Conservation (phyloP, 1,140 invertebrate genomes). For the Caerostris darwini region DNA sequence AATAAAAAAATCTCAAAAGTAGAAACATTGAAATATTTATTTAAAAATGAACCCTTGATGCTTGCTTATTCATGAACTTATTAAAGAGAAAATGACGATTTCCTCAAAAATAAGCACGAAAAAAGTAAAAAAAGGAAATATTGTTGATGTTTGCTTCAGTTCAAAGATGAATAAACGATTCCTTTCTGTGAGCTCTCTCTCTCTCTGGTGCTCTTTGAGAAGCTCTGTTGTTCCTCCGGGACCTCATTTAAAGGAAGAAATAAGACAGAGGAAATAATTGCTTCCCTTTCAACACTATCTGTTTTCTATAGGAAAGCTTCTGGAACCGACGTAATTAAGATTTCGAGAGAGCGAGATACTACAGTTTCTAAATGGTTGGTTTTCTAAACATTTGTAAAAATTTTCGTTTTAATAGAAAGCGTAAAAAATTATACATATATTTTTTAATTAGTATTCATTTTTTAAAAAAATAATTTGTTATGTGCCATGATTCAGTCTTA, state of each 20-base stretch:
- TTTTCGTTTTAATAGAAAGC: too few relatives aligned
- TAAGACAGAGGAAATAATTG: not conserved
- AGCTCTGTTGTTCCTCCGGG: not conserved
- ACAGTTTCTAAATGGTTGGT: too few relatives aligned
- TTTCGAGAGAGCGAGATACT: not conserved
- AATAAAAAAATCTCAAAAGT: too few relatives aligned
- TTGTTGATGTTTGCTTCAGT: not conserved
- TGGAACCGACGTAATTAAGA: not conserved
- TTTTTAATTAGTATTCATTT: too few relatives aligned
- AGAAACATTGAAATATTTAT: too few relatives aligned
- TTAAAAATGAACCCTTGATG: too few relatives aligned
- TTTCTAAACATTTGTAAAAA: too few relatives aligned
- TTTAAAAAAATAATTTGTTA: too few relatives aligned
- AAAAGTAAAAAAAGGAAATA: too few relatives aligned
- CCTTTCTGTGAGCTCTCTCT: not conserved
- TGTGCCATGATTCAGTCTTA: too few relatives aligned
- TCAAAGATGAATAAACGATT: not conserved
- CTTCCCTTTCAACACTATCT: not conserved
- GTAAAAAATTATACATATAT: too few relatives aligned
- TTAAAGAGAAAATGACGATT: not conserved
- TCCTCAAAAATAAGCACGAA: not conserved
- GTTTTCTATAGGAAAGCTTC: not conserved
- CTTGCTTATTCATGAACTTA: too few relatives aligned
- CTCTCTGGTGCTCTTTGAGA: not conserved
- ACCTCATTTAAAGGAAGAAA: not conserved